These are phyloP conservation scores for Diaperis boleti DNA, from an alignment of 2,888 invertebrate species.

Conservation along the genomic window DNA sequence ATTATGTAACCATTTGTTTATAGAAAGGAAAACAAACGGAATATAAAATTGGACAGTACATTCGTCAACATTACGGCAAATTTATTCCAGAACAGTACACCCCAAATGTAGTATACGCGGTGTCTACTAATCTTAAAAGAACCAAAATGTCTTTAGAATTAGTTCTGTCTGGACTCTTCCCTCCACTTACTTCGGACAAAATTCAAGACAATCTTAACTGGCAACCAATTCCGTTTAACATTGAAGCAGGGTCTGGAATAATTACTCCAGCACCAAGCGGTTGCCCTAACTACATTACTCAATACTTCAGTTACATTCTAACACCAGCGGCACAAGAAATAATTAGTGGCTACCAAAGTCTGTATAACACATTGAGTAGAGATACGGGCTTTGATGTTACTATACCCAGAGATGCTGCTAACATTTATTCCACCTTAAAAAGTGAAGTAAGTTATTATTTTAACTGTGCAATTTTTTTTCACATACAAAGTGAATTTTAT, in stretches of 20 bases:
- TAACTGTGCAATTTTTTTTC: neutral
- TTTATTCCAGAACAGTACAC: slow-evolving; percentile 16
- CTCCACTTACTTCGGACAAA: neutral
- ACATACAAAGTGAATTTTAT: too few relatives aligned
- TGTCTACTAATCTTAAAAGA: slow-evolving; percentile 16
- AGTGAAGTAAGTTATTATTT: slow-evolving; percentile 11
- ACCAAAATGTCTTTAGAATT: slow-evolving; percentile 25
- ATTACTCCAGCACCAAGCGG: neutral
- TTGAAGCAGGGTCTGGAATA: slow-evolving; percentile 1
- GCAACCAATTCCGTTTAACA: slow-evolving; percentile 16
- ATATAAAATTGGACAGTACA: slow-evolving; percentile 10
- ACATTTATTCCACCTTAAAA: slow-evolving; percentile 15
- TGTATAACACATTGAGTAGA: neutral
- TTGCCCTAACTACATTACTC: slow-evolving; percentile 6
- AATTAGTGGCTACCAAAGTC: neutral
- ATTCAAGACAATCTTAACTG: neutral
- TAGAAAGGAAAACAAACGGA: slow-evolving; percentile 25
- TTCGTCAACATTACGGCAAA: neutral
- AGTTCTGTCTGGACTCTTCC: slow-evolving; percentile 10
- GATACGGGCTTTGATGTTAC: neutral
- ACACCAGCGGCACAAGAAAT: slow-evolving; percentile 10
- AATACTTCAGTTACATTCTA: slow-evolving; percentile 3
- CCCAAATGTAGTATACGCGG: slow-evolving; percentile 8
- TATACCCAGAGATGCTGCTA: neutral
- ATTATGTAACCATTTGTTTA: neutral